Conservation (phyloP, 2,113 vertebrate species). For the Rhinopomastus cyanomelas region DNA sequence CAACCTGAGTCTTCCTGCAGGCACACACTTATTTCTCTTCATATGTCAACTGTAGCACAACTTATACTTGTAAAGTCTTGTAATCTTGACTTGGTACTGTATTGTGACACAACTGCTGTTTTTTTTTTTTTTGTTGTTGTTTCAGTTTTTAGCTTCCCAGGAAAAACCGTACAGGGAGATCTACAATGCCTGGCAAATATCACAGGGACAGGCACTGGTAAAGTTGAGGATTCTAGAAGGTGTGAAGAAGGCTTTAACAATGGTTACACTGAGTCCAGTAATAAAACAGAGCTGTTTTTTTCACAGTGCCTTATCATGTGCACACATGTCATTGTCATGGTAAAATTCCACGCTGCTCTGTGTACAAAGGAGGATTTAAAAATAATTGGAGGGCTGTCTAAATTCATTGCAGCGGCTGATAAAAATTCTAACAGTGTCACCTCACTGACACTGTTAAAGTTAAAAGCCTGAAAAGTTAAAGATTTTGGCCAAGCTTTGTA, state of each 20-base stretch:
- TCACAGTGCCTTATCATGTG: background rate
- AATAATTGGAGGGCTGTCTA: background rate
- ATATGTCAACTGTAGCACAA: accelerated
- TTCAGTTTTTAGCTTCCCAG: background rate
- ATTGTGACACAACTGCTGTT: accelerated
- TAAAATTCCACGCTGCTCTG: background rate
- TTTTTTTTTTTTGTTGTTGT: background rate
- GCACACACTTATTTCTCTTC: background rate
- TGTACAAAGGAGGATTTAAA: background rate
- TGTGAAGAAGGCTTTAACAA: background rate
- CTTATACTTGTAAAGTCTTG: background rate
- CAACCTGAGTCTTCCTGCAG: accelerated
- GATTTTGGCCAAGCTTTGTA: background rate
- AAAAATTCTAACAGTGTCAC: background rate
- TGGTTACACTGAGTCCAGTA: background rate
- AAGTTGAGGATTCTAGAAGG: background rate
- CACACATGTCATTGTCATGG: background rate
- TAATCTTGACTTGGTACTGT: background rate
- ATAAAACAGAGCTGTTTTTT: background rate
- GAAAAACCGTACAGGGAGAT: background rate
- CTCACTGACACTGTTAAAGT: too few species aligned
- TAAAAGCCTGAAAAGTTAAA: slow-evolving; percentile 25
- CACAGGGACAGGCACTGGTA: background rate
- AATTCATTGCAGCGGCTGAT: background rate
- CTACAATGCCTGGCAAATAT: background rate